Evolutionary conservation across 2,797 vertebrate species (phyloP).

Genomic region (Lemur catta): DNA sequence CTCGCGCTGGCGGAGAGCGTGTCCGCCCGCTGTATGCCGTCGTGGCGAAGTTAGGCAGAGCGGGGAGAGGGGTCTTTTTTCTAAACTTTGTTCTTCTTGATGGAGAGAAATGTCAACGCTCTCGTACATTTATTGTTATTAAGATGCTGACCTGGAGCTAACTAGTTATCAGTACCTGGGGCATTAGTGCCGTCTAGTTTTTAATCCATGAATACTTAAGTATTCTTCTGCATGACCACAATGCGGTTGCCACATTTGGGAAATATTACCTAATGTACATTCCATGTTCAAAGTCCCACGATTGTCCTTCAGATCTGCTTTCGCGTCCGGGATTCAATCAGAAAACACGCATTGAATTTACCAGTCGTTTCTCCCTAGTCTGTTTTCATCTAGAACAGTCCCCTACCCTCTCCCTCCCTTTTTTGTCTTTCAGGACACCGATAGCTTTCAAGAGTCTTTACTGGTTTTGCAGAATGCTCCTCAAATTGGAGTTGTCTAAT

Average conservation of each 20-base stretch:
- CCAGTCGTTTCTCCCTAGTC: background rate
- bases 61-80: background rate
- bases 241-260: background rate
- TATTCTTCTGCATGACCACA: background rate
- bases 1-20: background rate
- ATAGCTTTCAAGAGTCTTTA: background rate
- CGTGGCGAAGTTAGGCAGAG: background rate
- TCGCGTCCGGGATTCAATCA: background rate
- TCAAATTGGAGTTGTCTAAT: conserved; percentile 10
- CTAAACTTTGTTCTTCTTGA: background rate
- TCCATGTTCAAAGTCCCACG: background rate
- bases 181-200: background rate
- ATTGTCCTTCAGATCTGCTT: background rate
- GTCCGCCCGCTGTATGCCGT: background rate
- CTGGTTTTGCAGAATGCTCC: background rate
- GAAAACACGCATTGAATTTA: background rate
- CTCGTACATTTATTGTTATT: background rate
- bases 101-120: background rate
- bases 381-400: background rate
- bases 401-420: too few species aligned
- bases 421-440: background rate
- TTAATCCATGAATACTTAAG: background rate
- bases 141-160: background rate
- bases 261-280: background rate
- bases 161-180: background rate